phyloP scores from a whole-genome alignment of 2,888 invertebrate genomes.

The Polydesmus complanatus region DNA sequence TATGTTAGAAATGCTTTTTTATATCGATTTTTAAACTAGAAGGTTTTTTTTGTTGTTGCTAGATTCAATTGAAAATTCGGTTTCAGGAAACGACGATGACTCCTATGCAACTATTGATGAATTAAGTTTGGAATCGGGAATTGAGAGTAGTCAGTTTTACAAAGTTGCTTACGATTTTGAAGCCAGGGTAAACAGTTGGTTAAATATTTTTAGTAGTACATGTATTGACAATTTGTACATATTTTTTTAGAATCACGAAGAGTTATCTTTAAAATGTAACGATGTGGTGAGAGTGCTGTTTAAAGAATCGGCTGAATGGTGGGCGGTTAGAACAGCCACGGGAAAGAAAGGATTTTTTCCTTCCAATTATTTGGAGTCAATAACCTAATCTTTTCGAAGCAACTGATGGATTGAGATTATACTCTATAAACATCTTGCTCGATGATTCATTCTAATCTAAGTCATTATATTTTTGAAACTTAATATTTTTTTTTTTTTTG shows the following conservation, averaged over 20 bases:
- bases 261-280: constrained; percentile 10
- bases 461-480: not conserved
- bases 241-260: constrained; percentile 14
- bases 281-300: constrained; percentile 14
- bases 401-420: not conserved
- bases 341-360: constrained; percentile 15
- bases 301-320: constrained; percentile 16
- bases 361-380: constrained; percentile 12
- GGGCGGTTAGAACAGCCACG: constrained; percentile 14
- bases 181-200: not conserved
- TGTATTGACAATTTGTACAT: not conserved
- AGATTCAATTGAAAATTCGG: not conserved
- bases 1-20: not conserved
- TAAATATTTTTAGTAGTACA: not conserved
- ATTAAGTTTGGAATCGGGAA: not conserved
- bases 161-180: constrained; percentile 3
- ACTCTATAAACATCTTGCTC: no score
- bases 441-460: no score
- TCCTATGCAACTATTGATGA: constrained; percentile 9
- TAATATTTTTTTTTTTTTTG: not conserved
- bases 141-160: not conserved
- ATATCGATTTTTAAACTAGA: not conserved
- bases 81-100: not conserved
- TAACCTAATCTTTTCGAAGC: not conserved
- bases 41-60: not conserved